A percentile compares a stretch with the other conserved stretches of the same genome.
Conservation (phyloP, 2,797 vertebrate genomes). For the Lutjanus argentimaculatus region DNA sequence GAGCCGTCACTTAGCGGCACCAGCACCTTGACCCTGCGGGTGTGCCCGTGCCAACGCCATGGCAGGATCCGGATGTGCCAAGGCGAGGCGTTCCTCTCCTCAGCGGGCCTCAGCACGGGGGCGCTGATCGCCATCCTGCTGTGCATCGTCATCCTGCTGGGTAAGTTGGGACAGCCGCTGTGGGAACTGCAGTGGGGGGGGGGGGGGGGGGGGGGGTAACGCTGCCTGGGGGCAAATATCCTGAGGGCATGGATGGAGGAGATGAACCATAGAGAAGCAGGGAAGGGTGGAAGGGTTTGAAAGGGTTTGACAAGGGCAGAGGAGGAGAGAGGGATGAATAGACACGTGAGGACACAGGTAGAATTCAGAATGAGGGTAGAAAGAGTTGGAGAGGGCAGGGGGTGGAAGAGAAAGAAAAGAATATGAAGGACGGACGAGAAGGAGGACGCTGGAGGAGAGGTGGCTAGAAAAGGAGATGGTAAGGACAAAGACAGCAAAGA, state of each 20-base stretch:
- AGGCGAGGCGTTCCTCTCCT: slow-evolving; percentile 94
- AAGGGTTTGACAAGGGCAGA: slow-evolving; percentile 66
- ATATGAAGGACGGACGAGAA: slow-evolving; percentile 31
- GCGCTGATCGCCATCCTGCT: slow-evolving; percentile 97
- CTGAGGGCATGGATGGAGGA: slow-evolving; percentile 40
- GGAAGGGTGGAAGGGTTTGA: slow-evolving; percentile 36
- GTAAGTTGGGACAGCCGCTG: slow-evolving; percentile 83
- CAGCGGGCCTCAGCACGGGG: slow-evolving; percentile 96
- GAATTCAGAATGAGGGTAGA: slow-evolving; percentile 65
- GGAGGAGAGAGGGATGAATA: slow-evolving; percentile 58
- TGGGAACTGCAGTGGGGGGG: slow-evolving; percentile 12
- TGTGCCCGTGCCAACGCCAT: slow-evolving; percentile 94
- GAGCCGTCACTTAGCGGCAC: slow-evolving; percentile 94
- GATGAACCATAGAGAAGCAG: slow-evolving; percentile 51
- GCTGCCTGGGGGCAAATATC: slow-evolving; percentile 32
- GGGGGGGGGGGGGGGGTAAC: too few relatives aligned
- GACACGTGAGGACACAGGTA: slow-evolving; percentile 44
- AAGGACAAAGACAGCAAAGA: slow-evolving; percentile 27
- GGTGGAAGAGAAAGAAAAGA: slow-evolving; percentile 28
- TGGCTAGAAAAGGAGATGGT: slow-evolving; percentile 24
- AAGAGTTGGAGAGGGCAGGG: slow-evolving; percentile 20
- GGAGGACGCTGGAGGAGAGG: slow-evolving; percentile 25
- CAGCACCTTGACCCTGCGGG: slow-evolving; percentile 93
- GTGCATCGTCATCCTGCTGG: slow-evolving; percentile 96
- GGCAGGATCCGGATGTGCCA: slow-evolving; percentile 92